Evolutionary conservation across 2,113 vertebrate species (phyloP).

Genomic region (Propithecus coquereli): DNA sequence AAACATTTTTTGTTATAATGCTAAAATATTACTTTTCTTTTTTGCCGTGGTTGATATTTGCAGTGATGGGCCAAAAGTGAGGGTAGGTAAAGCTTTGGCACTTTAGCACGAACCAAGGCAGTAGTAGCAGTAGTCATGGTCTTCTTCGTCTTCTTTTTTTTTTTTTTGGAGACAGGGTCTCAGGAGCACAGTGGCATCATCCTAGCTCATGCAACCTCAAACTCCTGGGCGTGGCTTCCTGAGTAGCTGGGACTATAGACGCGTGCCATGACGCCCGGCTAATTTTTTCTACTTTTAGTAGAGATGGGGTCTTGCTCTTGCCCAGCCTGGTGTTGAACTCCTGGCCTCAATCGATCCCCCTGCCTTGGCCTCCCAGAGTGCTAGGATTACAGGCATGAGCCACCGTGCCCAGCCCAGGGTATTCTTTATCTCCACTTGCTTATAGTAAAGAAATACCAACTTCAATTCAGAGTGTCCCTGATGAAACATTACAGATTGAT

Average conservation of each 20-base stretch:
- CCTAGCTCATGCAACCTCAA: too few species aligned
- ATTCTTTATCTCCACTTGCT: neutral
- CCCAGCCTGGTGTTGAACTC: too few species aligned
- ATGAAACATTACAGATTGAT: neutral
- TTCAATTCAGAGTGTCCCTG: neutral
- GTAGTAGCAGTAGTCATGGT: accelerated
- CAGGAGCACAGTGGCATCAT: too few species aligned
- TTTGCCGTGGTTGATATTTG: neutral
- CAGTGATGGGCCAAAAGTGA: neutral
- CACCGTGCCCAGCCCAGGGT: too few species aligned
- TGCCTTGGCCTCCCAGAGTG: too few species aligned
- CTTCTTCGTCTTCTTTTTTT: neutral
- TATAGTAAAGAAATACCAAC: neutral
- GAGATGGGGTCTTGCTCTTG: too few species aligned
- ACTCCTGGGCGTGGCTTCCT: too few species aligned
- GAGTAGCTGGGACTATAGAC: too few species aligned
- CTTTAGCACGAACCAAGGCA: neutral
- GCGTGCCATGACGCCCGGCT: accelerated
- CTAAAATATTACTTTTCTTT: neutral
- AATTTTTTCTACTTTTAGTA: too few species aligned
- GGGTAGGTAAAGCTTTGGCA: neutral
- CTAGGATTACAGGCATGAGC: too few species aligned
- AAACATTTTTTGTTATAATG: neutral
- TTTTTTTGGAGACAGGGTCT: too few species aligned
- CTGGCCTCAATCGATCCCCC: too few species aligned